phyloP scores from a whole-genome alignment of 2,797 vertebrate genomes.

The Nyctalus aviator region DNA sequence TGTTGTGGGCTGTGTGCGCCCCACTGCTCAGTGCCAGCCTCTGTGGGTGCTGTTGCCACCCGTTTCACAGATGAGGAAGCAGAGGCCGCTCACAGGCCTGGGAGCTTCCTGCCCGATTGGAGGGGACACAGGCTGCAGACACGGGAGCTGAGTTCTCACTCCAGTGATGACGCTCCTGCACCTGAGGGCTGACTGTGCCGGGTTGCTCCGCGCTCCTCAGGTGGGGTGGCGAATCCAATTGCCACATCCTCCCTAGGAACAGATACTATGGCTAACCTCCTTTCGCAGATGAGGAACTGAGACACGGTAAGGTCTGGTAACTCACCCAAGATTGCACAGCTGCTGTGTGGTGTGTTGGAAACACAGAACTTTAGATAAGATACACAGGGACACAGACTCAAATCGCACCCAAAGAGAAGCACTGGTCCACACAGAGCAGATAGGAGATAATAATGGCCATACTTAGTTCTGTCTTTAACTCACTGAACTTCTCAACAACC shows the following conservation, averaged over 20 bases:
- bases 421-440: background rate
- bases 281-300: slow-evolving; percentile 35
- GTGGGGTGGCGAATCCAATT: background rate
- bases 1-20: accelerated
- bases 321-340: background rate
- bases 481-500: background rate
- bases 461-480: background rate
- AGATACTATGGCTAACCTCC: too few species aligned
- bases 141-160: background rate
- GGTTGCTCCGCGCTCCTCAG: background rate
- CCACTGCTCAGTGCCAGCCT: accelerated
- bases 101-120: background rate
- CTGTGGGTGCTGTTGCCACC: background rate
- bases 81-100: background rate
- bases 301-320: slow-evolving; percentile 1
- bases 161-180: accelerated
- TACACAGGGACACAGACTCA: background rate
- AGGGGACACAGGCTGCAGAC: background rate
- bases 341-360: accelerated
- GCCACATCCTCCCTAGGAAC: background rate
- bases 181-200: background rate
- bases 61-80: background rate
- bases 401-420: background rate
- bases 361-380: background rate
- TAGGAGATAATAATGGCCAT: too few species aligned